Evolutionary conservation across 2,797 vertebrate genomes (phyloP), one percentile per base, ranked within the genome.

Genomic region (Atherinosoma microstoma): DNA sequence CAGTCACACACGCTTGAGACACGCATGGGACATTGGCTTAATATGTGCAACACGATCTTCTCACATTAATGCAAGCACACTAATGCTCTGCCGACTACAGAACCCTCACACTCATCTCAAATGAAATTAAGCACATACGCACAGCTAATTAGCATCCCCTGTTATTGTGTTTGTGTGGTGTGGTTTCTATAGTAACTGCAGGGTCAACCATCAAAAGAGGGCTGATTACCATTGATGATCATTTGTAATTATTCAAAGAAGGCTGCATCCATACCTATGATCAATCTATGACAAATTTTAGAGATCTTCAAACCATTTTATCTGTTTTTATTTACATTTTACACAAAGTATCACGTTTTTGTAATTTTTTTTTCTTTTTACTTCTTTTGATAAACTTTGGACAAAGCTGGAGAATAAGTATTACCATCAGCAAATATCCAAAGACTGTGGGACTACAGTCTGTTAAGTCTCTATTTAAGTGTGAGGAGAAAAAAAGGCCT

Each of bases 141-240:
- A 53, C 9, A 80, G 15, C 72, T 76, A 67, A 57, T 76, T 79
- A 53, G 27, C 76, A 76, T 66, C 53, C 54, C 30, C 38, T 76
- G 42, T 74, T 70, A 56, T 73, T 72, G 77, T 75, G 75, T 81
- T 79, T 84, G 75, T 63, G 42, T 56, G 69, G 68, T 82, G 47
- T 63, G 64, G 84, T 91, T 75, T 81, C 84, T 83, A 86, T 87
- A 72, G 86, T 78, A 83, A 91, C 89, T 68, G 54, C 45, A 47
- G 85, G 90, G 87, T 90, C 88, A 90, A 67, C 72, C 68, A 67
- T 67, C 75, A 87, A 82, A 75, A 82, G 77, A 79, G 62, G 65
- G 67, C 70, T 86, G 83, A 88, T 89, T 79, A 90, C 24, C 76
- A 83, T 81, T 82, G 67, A 83, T 83, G 76, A 80, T 70, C 78